Base-by-base conservation (phyloP, 1,140 invertebrate genomes). In the Pseudomyrmex flavicornis region DNA sequence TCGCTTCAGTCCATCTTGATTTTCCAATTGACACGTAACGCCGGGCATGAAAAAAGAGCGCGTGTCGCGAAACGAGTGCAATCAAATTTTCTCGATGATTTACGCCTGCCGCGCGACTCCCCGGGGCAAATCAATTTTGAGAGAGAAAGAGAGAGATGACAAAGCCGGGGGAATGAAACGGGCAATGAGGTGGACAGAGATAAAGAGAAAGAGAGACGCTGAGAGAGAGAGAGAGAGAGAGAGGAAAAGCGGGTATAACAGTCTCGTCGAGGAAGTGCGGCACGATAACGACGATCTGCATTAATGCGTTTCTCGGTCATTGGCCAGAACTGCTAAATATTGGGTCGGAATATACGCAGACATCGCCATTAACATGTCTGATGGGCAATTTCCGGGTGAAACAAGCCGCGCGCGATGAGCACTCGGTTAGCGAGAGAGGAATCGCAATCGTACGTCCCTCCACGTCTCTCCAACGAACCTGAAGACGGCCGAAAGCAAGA, bases 251-350 rank as follows among this genome's bases (percentile, higher is more conserved):
- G 35, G 54, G 35, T 62, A 61, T 74, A 80, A 70, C 56, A 26
- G 48, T 58, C 61, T 84, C 75, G 63, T 10, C 77, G 75, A 63
- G 65, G 26, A 84, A 52, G 75, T 59, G 56, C 52, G 61, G 50
- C 46, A 65, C 70, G 80, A 83, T 82, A 72, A 66, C 73, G 80
- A 89, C 84, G 84, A 88, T 87, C 86, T 89, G 86, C 86, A 89
- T 88, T 89, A 89, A 88, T 88, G 85, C 83, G 75, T 82, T 82
- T 85, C 84, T 85, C 80, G 72, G 66, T 62, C 74, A 89, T 89
- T 85, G 88, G 77, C 73, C 56, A 85, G 83, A 87, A 84, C 86
- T 85, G 74, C 84, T 85, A 89, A 89, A 88, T 89, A 89, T 89
- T 89, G 84, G 80, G 80, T 83, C 50, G 79, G 52, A 52, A 74